Percentiles rank a stretch among this genome's conserved stretches.
Conservation (phyloP, 1,140 invertebrate species). For the Ganaspis sp. region DNA sequence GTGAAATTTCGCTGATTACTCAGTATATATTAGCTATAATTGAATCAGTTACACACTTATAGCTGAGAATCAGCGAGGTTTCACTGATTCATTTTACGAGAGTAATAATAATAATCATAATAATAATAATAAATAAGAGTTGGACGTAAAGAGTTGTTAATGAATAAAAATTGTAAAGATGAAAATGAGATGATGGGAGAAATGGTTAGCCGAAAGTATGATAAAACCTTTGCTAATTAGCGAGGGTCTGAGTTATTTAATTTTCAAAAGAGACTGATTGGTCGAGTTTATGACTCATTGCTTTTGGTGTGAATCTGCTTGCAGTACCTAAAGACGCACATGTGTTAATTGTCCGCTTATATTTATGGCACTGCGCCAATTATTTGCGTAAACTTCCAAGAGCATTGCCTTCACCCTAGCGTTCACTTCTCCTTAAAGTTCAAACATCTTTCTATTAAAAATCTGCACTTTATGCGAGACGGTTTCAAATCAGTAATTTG, state of each 20-base stretch:
- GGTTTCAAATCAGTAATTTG: no score
- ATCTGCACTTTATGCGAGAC: no score
- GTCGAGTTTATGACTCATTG: conserved; percentile 17
- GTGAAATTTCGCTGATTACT: no score
- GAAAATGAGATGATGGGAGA: background rate
- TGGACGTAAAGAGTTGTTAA: no score
- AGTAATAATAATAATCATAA: no score
- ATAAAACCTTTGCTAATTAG: background rate
- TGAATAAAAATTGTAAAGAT: no score
- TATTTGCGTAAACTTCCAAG: conserved; percentile 58
- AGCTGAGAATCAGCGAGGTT: no score
- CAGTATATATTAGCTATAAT: no score
- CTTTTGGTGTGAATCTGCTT: conserved; percentile 41
- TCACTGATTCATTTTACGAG: no score
- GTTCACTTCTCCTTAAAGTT: background rate
- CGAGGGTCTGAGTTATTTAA: conserved; percentile 6
- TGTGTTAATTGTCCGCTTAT: conserved; percentile 62
- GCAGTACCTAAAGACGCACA: conserved; percentile 40
- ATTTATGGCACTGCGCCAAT: conserved; percentile 61
- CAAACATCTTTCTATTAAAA: background rate
- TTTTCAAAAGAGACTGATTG: conserved; percentile 24
- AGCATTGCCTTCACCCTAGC: conserved; percentile 18
- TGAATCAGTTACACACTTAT: no score
- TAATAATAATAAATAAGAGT: no score
- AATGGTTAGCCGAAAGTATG: background rate